These are phyloP conservation scores for Exocentrus adspersus DNA, from an alignment of 2,888 invertebrate genomes.

Conservation along the genomic window DNA sequence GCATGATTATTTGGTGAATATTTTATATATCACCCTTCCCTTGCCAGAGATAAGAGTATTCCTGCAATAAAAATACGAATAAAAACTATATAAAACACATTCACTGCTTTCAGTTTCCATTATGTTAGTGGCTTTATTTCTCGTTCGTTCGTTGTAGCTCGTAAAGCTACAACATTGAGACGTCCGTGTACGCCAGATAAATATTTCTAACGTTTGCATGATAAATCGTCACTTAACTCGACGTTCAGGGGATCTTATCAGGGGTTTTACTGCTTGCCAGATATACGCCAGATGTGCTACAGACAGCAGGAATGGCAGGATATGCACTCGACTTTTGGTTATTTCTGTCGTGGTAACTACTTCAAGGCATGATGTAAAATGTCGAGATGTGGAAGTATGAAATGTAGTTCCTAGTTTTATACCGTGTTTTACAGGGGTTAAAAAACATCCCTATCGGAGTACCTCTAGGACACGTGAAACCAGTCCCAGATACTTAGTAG, in stretches of 20 bases:
- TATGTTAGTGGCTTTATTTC: too few species aligned
- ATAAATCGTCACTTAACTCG: slow-evolving; percentile 17
- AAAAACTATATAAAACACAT: too few species aligned
- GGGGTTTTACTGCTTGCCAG: slow-evolving; percentile 11
- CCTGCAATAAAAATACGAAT: too few species aligned
- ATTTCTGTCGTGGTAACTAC: slow-evolving; percentile 5
- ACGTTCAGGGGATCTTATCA: slow-evolving; percentile 15
- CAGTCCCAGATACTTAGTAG: too few species aligned
- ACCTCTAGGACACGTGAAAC: too few species aligned
- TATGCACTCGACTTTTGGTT: slow-evolving; percentile 5
- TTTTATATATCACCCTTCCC: too few species aligned
- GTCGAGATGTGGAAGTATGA: background rate
- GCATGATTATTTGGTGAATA: too few species aligned
- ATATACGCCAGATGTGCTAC: slow-evolving; percentile 15
- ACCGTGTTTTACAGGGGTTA: background rate
- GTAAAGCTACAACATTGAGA: slow-evolving; percentile 3
- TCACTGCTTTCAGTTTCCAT: too few species aligned
- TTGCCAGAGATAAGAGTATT: too few species aligned
- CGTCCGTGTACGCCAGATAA: slow-evolving; percentile 14
- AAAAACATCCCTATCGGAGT: too few species aligned
- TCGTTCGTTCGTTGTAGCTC: background rate
- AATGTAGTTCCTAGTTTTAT: background rate
- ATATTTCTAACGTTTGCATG: slow-evolving; percentile 17
- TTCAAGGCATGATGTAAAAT: slow-evolving; percentile 13
- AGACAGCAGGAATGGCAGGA: too few species aligned